These are phyloP conservation scores for Mycalesis mineus DNA, from an alignment of 2,888 invertebrate genomes.

Conservation along the genomic window DNA sequence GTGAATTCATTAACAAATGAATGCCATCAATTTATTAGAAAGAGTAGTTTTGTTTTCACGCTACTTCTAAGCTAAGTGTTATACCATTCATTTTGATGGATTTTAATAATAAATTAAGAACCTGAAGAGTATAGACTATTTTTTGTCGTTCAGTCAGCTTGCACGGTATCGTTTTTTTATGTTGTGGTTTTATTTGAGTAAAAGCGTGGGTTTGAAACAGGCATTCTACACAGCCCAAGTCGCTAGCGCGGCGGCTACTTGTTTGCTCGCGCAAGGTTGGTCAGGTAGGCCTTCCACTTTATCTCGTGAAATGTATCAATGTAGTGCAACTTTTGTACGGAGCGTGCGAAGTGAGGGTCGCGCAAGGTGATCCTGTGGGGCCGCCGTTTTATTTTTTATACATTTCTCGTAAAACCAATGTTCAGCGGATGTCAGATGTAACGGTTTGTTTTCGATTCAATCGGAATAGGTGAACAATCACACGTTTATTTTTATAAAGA, in stretches of 20 bases:
- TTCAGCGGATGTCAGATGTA: constrained; percentile 39
- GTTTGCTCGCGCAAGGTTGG: constrained; percentile 41
- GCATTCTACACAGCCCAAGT: neutral
- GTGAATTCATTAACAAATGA: too few relatives aligned
- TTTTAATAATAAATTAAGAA: too few relatives aligned
- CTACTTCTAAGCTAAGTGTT: too few relatives aligned
- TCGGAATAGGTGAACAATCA: neutral
- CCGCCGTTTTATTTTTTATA: constrained; percentile 49
- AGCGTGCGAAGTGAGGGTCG: constrained; percentile 70
- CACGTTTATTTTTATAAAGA: neutral
- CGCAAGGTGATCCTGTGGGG: constrained; percentile 58
- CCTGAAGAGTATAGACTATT: too few relatives aligned
- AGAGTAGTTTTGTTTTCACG: too few relatives aligned
- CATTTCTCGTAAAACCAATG: constrained; percentile 33
- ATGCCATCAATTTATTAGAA: too few relatives aligned
- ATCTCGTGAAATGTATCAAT: constrained; percentile 68
- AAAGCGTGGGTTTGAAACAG: constrained; percentile 1
- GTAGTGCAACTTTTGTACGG: constrained; percentile 72
- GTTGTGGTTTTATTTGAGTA: neutral
- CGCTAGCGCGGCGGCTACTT: neutral
- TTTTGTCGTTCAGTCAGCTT: too few relatives aligned
- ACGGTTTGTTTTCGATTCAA: constrained; percentile 9
- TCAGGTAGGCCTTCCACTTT: constrained; percentile 56
- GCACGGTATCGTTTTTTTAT: neutral
- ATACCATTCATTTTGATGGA: too few relatives aligned